A percentile compares a stretch with the other conserved stretches of the same genome.
Evolutionary conservation across 1,140 invertebrate species (phyloP).

Genomic region (Drosophila ironensis): DNA sequence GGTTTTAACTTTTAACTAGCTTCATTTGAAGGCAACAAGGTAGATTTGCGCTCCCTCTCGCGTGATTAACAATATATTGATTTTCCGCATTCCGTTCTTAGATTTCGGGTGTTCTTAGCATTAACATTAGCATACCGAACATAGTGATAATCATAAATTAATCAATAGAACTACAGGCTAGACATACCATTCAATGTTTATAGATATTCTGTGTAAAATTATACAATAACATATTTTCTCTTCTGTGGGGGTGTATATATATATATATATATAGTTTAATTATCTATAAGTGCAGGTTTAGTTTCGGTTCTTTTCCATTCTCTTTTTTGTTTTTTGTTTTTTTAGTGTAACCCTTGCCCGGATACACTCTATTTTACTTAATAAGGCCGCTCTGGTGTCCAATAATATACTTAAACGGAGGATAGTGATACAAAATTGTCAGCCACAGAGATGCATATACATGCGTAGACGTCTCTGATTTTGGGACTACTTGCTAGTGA

Average conservation of each 20-base stretch:
- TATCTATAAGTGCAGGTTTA: conserved; percentile 61
- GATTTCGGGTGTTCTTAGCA: conserved; percentile 28
- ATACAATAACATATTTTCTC: conserved; percentile 38
- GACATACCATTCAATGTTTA: conserved; percentile 63
- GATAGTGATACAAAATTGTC: background rate
- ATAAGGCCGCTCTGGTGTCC: conserved; percentile 75
- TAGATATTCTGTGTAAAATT: conserved; percentile 25
- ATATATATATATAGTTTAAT: conserved; percentile 35
- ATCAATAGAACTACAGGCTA: conserved; percentile 63
- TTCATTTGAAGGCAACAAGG: conserved; percentile 82
- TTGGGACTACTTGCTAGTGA: conserved; percentile 5
- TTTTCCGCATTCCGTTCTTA: conserved; percentile 15
- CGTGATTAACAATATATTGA: conserved; percentile 61
- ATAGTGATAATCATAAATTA: conserved; percentile 60
- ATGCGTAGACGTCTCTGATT: background rate
- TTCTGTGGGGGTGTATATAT: too few species aligned
- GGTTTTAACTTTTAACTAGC: conserved; percentile 70
- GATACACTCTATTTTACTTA: conserved; percentile 41
- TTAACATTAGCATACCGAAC: conserved; percentile 46
- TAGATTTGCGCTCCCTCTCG: conserved; percentile 65
- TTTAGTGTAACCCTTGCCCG: conserved; percentile 34
- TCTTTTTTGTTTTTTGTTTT: conserved; percentile 25
- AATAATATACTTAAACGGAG: conserved; percentile 17
- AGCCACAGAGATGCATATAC: background rate
- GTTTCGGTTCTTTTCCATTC: conserved; percentile 19